Evolutionary conservation across 2,888 invertebrate species (phyloP).

Genomic region (Acheta domesticus): DNA sequence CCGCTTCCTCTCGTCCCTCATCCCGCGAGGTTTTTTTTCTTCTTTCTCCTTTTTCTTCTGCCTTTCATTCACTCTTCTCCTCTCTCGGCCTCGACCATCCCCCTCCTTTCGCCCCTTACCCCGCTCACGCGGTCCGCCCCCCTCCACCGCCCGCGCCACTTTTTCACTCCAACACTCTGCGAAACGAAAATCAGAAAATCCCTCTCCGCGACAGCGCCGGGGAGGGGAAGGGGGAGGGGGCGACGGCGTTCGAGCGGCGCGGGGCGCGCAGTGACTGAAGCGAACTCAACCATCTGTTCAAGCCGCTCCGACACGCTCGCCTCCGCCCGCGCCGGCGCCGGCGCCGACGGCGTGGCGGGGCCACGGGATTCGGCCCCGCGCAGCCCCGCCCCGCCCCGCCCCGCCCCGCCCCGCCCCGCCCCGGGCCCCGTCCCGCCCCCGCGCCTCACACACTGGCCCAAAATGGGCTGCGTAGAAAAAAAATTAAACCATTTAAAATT

Average conservation of each 20-base stretch:
- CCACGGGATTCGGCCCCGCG: too few species aligned
- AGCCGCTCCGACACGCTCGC: background rate
- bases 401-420: background rate
- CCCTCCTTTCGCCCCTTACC: too few species aligned
- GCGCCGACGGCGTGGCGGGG: too few species aligned
- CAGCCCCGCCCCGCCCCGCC: background rate
- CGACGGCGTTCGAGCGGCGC: background rate
- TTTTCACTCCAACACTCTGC: constrained; percentile 18
- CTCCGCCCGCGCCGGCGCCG: too few species aligned
- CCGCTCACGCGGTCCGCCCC: too few species aligned
- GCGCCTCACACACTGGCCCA: too few species aligned
- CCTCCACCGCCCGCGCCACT: background rate
- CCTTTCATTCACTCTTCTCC: background rate
- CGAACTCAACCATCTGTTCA: constrained; percentile 18
- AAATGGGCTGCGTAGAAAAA: too few species aligned
- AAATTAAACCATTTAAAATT: too few species aligned
- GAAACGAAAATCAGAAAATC: constrained; percentile 10
- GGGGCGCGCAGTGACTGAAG: background rate
- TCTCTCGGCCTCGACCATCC: background rate
- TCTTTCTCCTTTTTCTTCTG: background rate
- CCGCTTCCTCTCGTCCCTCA: background rate
- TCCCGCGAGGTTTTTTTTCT: background rate
- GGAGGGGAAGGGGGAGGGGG: background rate
- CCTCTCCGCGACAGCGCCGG: background rate
- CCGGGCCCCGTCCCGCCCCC: too few species aligned